Evolutionary conservation across 2,113 vertebrate species (phyloP).

Genomic region (Panthera uncia): DNA sequence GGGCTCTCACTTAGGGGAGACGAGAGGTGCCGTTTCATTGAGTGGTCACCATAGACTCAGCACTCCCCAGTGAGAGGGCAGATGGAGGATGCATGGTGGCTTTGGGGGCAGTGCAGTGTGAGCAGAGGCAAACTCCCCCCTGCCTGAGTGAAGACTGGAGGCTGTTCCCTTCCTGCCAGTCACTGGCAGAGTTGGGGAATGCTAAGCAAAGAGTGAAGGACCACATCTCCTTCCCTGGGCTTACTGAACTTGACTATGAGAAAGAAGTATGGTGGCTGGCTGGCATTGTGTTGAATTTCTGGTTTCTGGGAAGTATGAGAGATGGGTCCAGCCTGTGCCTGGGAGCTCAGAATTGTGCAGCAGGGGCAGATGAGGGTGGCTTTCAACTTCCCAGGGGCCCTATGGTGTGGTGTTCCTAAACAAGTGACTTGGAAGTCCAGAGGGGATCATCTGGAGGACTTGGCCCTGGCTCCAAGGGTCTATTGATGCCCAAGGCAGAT

Average conservation of each 20-base stretch:
- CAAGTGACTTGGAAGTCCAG: background rate
- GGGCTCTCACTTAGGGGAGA: background rate
- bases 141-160: no score
- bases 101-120: no score
- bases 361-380: background rate
- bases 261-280: no score
- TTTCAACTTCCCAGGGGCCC: fast-evolving
- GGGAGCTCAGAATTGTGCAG: background rate
- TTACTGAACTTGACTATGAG: background rate
- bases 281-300: background rate
- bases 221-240: no score
- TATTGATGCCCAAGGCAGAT: no score
- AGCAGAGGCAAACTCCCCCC: background rate
- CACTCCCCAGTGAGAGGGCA: background rate
- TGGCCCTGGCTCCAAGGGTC: background rate
- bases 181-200: background rate
- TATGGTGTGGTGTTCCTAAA: fast-evolving
- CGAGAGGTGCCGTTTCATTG: background rate
- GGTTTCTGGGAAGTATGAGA: background rate
- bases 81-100: background rate
- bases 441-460: background rate
- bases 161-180: background rate
- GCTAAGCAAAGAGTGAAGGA: background rate
- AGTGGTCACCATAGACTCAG: fast-evolving
- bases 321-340: background rate